Evolutionary conservation across 2,888 invertebrate species (phyloP).

Genomic region (Cantharis rufa): DNA sequence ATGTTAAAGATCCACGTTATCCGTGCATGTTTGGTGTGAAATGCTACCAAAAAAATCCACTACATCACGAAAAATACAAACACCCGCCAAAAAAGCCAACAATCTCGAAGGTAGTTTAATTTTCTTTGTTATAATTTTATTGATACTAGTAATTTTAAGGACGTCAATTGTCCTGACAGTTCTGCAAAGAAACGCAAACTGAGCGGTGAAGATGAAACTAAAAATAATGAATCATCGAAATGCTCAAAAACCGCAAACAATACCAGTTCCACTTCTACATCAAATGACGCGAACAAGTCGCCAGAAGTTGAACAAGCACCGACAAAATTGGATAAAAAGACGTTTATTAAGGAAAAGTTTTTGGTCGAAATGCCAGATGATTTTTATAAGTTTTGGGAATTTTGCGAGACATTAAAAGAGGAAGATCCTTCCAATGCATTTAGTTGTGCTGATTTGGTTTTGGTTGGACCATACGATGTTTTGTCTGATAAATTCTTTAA

Average conservation of each 20-base stretch:
- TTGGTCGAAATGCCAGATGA: constrained; percentile 87
- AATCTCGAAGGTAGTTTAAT: constrained; percentile 21
- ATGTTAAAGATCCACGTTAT: constrained; percentile 53
- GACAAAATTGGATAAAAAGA: constrained; percentile 25
- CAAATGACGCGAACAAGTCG: background rate
- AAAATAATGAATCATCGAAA: background rate
- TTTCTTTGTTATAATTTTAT: constrained; percentile 14
- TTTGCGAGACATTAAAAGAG: constrained; percentile 63
- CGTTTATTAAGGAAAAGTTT: constrained; percentile 74
- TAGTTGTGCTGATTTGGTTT: constrained; percentile 66
- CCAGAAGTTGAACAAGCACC: background rate
- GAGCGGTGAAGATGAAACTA: background rate
- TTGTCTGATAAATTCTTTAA: constrained; percentile 65
- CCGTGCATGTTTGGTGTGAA: constrained; percentile 77
- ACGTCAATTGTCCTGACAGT: background rate
- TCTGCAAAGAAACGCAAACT: constrained; percentile 8
- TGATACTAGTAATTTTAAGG: background rate
- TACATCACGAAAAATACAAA: constrained; percentile 74
- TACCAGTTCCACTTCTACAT: background rate
- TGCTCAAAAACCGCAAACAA: background rate
- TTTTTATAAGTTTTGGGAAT: constrained; percentile 84
- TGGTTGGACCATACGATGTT: constrained; percentile 90
- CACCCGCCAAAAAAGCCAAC: constrained; percentile 64
- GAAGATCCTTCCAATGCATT: constrained; percentile 67
- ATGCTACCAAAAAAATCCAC: constrained; percentile 82